A percentile compares a stretch with the other conserved stretches of the same genome.
phyloP scores from a whole-genome alignment of 2,888 invertebrate species.

The Fissipunctia ypsillon region DNA sequence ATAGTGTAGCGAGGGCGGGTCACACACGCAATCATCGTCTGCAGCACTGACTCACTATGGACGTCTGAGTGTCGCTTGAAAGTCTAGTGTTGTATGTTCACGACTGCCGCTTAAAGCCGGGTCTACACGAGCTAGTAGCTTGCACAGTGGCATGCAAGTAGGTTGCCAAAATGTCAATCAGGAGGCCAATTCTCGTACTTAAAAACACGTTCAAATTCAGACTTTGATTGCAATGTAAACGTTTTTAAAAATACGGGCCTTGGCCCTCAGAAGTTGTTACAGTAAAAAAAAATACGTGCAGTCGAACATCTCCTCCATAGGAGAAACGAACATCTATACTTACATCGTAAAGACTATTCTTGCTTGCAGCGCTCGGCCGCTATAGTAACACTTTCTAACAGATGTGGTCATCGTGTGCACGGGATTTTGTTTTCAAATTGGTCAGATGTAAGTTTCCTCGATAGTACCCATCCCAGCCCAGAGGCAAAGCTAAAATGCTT shows the following conservation, averaged over 20 bases:
- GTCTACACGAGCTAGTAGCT: not conserved
- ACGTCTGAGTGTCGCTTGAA: constrained; percentile 22
- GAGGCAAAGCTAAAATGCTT: not conserved
- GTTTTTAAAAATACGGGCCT: not conserved
- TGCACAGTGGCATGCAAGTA: not conserved
- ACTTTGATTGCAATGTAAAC: too few species aligned
- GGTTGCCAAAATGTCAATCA: not conserved
- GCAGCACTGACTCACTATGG: constrained; percentile 35
- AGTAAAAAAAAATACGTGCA: too few species aligned
- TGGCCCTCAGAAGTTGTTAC: not conserved
- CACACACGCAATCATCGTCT: constrained; percentile 25
- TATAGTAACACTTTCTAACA: too few species aligned
- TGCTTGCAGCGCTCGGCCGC: too few species aligned
- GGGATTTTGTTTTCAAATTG: too few species aligned
- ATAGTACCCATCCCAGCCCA: too few species aligned
- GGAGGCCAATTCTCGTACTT: too few species aligned
- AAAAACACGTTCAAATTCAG: not conserved
- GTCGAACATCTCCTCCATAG: too few species aligned
- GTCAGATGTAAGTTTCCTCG: too few species aligned
- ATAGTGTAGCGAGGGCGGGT: not conserved
- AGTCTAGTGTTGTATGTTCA: constrained; percentile 16
- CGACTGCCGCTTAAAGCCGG: not conserved
- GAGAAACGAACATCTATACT: too few species aligned
- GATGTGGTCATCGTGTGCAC: too few species aligned
- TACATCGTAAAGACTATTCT: too few species aligned